A percentile compares a stretch with the other conserved stretches of the same genome.
phyloP scores from a whole-genome alignment of 1,140 invertebrate genomes.

The Ectropis grisescens region DNA sequence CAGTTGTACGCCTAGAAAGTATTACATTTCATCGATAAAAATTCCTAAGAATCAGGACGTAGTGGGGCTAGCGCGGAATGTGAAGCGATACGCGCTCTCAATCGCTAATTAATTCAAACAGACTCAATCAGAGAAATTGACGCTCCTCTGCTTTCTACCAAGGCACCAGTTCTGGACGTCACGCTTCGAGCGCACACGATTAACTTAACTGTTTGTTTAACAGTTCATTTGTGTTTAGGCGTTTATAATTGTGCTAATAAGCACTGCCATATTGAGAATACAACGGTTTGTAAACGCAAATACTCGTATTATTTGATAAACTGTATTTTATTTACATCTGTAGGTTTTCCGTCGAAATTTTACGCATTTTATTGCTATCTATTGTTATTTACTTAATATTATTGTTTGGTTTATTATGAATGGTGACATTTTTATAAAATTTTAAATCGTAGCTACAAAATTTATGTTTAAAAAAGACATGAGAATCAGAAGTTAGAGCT shows the following conservation, averaged over 20 bases:
- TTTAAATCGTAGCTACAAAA: too few species aligned
- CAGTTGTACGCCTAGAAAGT: conserved; percentile 24
- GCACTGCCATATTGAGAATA: conserved; percentile 1
- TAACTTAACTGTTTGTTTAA: conserved; percentile 29
- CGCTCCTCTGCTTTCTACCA: conserved; percentile 55
- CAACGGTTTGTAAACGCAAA: too few species aligned
- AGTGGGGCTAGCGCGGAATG: conserved; percentile 35
- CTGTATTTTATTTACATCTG: too few species aligned
- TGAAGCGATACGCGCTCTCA: conserved; percentile 49
- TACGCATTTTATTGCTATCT: too few species aligned
- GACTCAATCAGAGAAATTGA: conserved; percentile 62
- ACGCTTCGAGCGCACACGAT: conserved; percentile 25
- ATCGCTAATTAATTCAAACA: conserved; percentile 64
- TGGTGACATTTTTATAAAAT: too few species aligned
- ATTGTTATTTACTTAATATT: too few species aligned
- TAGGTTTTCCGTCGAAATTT: too few species aligned
- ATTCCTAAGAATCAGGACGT: conserved; percentile 53
- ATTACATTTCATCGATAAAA: conserved; percentile 37
- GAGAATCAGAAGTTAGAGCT: too few species aligned
- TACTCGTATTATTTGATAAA: too few species aligned
- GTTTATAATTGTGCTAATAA: conserved; percentile 18
- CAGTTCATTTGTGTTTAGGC: conserved; percentile 26
- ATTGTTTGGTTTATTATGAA: too few species aligned
- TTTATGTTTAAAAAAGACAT: too few species aligned
- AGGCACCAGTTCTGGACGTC: conserved; percentile 35